Evolutionary conservation across 2,888 invertebrate species (phyloP).

Genomic region (Scaptodrosophila latifasciaeformis): DNA sequence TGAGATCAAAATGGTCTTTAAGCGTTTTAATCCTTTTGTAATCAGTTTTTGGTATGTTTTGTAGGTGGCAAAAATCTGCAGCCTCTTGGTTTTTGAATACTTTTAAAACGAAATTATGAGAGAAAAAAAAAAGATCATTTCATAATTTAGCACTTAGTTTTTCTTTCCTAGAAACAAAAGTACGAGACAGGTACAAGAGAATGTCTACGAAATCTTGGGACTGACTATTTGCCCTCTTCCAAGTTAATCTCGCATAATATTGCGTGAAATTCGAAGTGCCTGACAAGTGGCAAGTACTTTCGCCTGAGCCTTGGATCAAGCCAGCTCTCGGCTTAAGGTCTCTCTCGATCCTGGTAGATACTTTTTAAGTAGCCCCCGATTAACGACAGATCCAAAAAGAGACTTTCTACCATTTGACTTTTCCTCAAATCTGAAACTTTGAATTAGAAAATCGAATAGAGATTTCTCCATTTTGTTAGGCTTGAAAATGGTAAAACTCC

Average conservation of each 20-base stretch:
- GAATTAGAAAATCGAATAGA: no score
- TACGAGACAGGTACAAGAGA: background rate
- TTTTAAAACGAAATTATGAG: background rate
- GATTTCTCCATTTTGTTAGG: constrained; percentile 27
- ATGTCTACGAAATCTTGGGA: constrained; percentile 18
- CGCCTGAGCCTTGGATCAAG: background rate
- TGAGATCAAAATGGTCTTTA: constrained; percentile 56
- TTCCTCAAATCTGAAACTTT: no score
- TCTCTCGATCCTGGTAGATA: no score
- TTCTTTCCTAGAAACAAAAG: constrained; percentile 40
- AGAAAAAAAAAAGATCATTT: constrained; percentile 41
- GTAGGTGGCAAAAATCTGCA: constrained; percentile 49
- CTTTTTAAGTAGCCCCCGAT: no score
- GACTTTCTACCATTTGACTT: no score
- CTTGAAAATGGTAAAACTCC: no score
- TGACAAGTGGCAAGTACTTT: constrained; percentile 30
- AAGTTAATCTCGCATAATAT: constrained; percentile 61
- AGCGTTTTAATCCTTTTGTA: constrained; percentile 65
- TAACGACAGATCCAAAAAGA: no score
- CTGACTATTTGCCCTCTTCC: constrained; percentile 30
- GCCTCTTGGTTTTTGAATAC: background rate
- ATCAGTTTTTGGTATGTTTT: constrained; percentile 39
- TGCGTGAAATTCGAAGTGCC: constrained; percentile 42
- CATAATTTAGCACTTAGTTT: constrained; percentile 36
- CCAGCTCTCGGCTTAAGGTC: no score